These are phyloP conservation scores for Tetanocera ferruginea DNA, from an alignment of 2,888 invertebrate species.

Conservation along the genomic window DNA sequence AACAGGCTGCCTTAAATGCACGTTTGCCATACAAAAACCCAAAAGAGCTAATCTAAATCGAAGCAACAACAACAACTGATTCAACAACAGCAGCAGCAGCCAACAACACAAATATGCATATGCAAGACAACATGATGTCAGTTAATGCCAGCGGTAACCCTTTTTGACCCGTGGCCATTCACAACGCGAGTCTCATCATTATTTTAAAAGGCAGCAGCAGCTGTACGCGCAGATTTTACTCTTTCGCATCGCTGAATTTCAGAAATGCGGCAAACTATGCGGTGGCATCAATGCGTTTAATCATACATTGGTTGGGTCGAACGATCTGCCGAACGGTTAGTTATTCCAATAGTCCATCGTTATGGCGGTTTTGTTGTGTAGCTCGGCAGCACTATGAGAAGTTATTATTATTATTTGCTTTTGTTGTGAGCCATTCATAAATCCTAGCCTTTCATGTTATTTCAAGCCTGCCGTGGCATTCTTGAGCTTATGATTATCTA, in stretches of 20 bases:
- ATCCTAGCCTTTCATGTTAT: not conserved
- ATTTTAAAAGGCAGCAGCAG: not conserved
- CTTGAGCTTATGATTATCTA: not conserved
- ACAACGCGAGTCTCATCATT: not conserved
- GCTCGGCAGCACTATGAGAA: not conserved
- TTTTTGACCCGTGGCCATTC: constrained; percentile 31
- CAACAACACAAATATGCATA: not conserved
- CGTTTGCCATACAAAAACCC: not conserved
- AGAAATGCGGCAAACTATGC: not conserved
- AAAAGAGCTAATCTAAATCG: not conserved
- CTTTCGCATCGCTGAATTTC: constrained; percentile 11
- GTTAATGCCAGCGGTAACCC: constrained; percentile 24
- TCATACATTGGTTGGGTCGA: not conserved
- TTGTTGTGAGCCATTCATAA: constrained; percentile 9
- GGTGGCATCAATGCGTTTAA: not conserved
- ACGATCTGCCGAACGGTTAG: not conserved
- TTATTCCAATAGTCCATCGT: not conserved
- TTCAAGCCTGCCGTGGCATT: not conserved
- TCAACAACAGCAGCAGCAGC: not conserved
- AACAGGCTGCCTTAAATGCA: not conserved
- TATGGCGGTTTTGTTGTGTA: not conserved
- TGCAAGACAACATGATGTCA: not conserved
- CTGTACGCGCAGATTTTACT: constrained; percentile 3
- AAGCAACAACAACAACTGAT: not conserved
- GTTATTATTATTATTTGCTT: not conserved